phyloP scores from a whole-genome alignment of 2,797 vertebrate species.

The Sebastes paucispinis region DNA sequence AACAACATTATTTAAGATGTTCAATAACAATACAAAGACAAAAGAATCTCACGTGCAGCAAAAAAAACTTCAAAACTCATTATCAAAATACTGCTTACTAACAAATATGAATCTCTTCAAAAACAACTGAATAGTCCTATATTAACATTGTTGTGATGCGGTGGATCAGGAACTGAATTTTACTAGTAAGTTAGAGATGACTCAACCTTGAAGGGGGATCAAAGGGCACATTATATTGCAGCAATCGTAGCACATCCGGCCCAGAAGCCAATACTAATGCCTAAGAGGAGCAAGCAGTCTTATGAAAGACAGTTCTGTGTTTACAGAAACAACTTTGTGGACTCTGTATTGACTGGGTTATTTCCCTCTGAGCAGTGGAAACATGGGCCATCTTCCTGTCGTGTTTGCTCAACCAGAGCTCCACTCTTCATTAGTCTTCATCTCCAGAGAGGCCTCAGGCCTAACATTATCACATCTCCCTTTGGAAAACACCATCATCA shows the following conservation, averaged over 20 bases:
- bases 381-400: background rate
- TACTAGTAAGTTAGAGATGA: conserved; percentile 16
- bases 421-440: conserved; percentile 8
- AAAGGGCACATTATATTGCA: conserved; percentile 42
- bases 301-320: conserved; percentile 4
- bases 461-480: conserved; percentile 14
- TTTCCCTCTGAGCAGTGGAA: background rate
- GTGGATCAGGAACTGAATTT: background rate
- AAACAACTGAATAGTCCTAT: background rate
- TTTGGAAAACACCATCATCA: background rate
- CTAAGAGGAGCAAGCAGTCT: background rate
- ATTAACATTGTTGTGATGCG: background rate
- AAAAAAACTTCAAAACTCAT: background rate
- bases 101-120: background rate
- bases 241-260: background rate
- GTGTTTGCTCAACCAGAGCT: background rate
- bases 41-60: background rate
- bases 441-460: background rate
- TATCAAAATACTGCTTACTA: background rate
- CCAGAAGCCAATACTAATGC: background rate
- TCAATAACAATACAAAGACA: background rate
- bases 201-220: conserved; percentile 13
- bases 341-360: background rate
- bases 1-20: background rate
- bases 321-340: background rate